Conservation (phyloP, 2,888 invertebrate genomes). For the Ditula angustiorana region DNA sequence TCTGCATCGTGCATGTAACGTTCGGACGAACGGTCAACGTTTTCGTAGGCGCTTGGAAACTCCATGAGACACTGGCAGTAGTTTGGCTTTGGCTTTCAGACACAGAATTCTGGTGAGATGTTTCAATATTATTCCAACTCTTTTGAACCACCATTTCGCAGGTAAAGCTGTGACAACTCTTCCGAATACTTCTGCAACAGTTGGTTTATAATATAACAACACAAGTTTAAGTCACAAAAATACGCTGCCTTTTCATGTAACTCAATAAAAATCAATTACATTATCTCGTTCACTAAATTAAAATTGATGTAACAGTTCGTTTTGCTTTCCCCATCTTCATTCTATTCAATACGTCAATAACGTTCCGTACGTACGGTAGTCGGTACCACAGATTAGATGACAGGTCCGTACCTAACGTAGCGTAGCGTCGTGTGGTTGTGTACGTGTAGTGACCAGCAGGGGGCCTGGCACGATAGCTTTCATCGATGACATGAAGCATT, state of each 20-base stretch:
- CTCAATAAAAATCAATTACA: constrained; percentile 9
- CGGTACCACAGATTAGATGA: no score
- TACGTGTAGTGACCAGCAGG: no score
- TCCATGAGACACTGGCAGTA: constrained; percentile 66
- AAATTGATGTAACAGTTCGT: constrained; percentile 1
- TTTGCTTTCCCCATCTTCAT: constrained; percentile 24
- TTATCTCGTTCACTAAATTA: constrained; percentile 16
- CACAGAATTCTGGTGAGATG: constrained; percentile 61
- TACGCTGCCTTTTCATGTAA: background rate
- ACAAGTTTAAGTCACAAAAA: constrained; percentile 19
- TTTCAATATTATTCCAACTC: constrained; percentile 70
- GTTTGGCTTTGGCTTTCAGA: constrained; percentile 52
- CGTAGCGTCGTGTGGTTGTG: no score
- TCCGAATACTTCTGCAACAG: constrained; percentile 15
- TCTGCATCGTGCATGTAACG: constrained; percentile 67
- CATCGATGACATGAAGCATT: no score
- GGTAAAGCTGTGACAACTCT: constrained; percentile 40
- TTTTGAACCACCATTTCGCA: constrained; percentile 81
- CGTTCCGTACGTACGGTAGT: no score
- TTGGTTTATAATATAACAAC: background rate
- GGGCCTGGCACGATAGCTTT: no score
- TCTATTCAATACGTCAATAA: constrained; percentile 10
- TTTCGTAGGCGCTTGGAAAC: constrained; percentile 69
- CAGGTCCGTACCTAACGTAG: no score
- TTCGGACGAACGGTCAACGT: constrained; percentile 61